phyloP scores from a whole-genome alignment of 1,140 invertebrate genomes.

The Tetraneura akinire region DNA sequence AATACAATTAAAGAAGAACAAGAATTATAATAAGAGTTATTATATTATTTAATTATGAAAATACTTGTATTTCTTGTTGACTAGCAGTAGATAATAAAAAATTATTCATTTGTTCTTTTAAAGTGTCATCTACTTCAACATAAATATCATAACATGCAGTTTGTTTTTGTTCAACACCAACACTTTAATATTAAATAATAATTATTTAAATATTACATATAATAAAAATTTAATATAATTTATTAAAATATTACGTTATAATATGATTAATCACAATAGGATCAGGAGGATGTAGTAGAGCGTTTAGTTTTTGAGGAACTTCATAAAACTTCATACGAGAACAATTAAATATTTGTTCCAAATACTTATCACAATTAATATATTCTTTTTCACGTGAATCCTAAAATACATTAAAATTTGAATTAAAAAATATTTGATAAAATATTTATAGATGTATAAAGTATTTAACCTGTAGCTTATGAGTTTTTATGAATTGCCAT shows the following conservation, averaged over 20 bases:
- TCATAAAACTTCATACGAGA: conserved; percentile 98
- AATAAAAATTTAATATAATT: conserved; percentile 26
- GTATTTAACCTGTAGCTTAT: conserved; percentile 67
- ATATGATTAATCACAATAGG: conserved; percentile 99
- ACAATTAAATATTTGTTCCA: conserved; percentile 94
- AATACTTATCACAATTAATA: conserved; percentile 96
- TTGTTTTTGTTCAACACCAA: conserved; percentile 92
- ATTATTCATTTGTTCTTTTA: conserved; percentile 97
- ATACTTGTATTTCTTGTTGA: conserved; percentile 90
- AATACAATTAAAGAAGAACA: no score
- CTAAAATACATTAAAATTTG: conserved; percentile 63
- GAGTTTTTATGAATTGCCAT: conserved; percentile 99
- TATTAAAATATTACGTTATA: conserved; percentile 63
- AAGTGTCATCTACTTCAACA: conserved; percentile 96
- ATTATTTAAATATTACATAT: not conserved
- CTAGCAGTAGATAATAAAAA: conserved; percentile 95
- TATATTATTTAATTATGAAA: no score
- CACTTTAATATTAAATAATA: conserved; percentile 58
- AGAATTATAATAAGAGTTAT: no score
- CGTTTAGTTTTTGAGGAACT: conserved; percentile 94
- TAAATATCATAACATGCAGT: conserved; percentile 99
- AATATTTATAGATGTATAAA: not conserved
- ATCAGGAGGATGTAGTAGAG: conserved; percentile 93
- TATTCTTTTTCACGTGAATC: conserved; percentile 93
- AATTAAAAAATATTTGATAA: not conserved